Evolutionary conservation across 2,797 vertebrate species (phyloP).

Genomic region (Diceros bicornis): DNA sequence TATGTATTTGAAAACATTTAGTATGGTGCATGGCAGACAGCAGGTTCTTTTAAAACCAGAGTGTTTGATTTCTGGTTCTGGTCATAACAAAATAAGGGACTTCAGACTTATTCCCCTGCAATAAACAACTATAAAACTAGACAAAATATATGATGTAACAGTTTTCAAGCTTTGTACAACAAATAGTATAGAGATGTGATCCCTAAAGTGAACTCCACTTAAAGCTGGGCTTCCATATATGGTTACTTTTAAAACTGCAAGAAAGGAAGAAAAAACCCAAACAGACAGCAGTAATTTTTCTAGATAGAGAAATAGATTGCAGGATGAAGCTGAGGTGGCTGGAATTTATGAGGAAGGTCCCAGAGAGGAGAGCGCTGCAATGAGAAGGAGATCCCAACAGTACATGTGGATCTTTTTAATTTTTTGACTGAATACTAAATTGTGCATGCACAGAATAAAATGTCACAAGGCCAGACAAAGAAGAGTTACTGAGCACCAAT

Average conservation of each 20-base stretch:
- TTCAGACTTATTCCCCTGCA: background rate
- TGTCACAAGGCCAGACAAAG: background rate
- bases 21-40: background rate
- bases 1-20: background rate
- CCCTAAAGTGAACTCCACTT: background rate
- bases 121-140: background rate
- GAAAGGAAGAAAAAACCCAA: background rate
- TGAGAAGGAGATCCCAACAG: background rate
- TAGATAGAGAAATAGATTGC: background rate
- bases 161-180: background rate
- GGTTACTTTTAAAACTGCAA: background rate
- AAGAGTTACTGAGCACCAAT: background rate
- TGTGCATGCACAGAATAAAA: background rate
- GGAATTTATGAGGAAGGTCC: background rate
- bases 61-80: background rate
- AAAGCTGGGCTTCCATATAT: background rate
- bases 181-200: background rate
- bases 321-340: background rate
- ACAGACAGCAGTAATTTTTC: background rate
- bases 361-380: background rate
- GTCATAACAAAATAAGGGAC: constrained; percentile 3
- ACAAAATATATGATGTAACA: background rate
- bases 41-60: background rate
- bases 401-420: background rate
- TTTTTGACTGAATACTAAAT: background rate